These are phyloP conservation scores for Patiria miniata DNA, from an alignment of 35 echinoderm and acorn worm genomes.

Conservation along the genomic window DNA sequence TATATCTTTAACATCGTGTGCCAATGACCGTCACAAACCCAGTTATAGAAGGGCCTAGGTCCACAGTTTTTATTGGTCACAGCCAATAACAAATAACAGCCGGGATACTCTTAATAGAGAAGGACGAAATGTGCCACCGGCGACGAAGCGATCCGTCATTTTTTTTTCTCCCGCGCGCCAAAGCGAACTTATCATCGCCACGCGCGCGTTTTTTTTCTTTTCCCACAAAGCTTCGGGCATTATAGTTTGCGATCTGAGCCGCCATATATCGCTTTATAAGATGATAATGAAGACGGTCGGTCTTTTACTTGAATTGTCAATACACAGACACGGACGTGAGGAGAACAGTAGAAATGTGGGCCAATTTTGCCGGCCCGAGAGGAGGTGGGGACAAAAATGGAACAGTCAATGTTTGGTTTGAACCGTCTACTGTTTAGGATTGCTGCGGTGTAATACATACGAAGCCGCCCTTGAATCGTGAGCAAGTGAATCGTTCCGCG, in stretches of 20 bases:
- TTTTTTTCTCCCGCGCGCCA: not conserved
- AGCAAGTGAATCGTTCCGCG: not conserved
- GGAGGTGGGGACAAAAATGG: not conserved
- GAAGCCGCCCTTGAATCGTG: not conserved
- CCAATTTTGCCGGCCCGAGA: not conserved
- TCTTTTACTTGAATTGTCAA: not conserved
- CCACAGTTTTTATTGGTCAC: slow-evolving; percentile 5
- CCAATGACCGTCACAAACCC: too few relatives aligned
- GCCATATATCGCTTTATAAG: not conserved
- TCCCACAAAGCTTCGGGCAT: not conserved
- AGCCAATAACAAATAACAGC: not conserved
- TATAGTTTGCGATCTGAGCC: not conserved
- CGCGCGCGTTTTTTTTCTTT: too few relatives aligned
- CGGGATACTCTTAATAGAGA: not conserved
- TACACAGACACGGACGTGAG: not conserved
- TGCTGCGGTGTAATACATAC: not conserved
- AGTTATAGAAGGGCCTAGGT: not conserved
- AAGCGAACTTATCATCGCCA: not conserved
- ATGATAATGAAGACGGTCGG: slow-evolving; percentile 17
- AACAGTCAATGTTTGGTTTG: slow-evolving; percentile 14
- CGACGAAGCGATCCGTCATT: not conserved
- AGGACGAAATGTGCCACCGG: not conserved
- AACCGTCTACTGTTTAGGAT: not conserved
- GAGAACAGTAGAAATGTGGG: slow-evolving; percentile 4
- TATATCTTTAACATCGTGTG: too few relatives aligned